A percentile compares a stretch with the other conserved stretches of the same genome.
phyloP scores from a whole-genome alignment of 2,888 invertebrate genomes.

The Sinelater perroti region DNA sequence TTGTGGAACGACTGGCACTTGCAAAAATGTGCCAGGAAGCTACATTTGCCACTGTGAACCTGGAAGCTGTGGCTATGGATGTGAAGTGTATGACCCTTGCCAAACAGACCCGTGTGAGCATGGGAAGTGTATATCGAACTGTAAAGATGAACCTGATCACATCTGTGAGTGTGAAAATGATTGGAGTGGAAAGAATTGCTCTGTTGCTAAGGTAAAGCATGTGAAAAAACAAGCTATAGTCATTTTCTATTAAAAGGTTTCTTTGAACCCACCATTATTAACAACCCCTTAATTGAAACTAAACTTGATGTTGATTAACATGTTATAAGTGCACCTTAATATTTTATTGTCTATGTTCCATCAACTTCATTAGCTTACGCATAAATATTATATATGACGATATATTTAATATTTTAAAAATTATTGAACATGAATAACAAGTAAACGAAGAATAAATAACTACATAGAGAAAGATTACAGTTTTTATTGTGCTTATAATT shows the following conservation, averaged over 20 bases:
- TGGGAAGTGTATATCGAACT: slow-evolving; percentile 75
- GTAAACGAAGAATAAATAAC: too few relatives aligned
- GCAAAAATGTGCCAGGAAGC: slow-evolving; percentile 77
- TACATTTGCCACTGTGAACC: slow-evolving; percentile 66
- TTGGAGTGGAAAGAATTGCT: slow-evolving; percentile 80
- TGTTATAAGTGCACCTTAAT: too few relatives aligned
- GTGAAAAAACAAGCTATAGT: neutral
- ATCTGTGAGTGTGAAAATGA: slow-evolving; percentile 73
- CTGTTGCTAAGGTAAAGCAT: slow-evolving; percentile 65
- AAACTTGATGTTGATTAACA: too few relatives aligned
- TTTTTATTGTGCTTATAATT: too few relatives aligned
- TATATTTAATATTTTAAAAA: too few relatives aligned
- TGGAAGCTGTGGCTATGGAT: slow-evolving; percentile 63
- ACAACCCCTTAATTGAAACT: neutral
- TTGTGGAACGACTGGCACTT: slow-evolving; percentile 73
- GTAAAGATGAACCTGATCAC: slow-evolving; percentile 71
- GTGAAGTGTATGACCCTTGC: slow-evolving; percentile 78
- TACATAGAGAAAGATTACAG: too few relatives aligned
- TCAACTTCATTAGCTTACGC: too few relatives aligned
- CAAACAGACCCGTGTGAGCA: slow-evolving; percentile 71
- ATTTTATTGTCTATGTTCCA: too few relatives aligned
- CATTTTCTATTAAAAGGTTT: neutral
- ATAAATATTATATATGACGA: too few relatives aligned
- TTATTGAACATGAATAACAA: too few relatives aligned
- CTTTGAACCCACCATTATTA: too few relatives aligned